phyloP scores from a whole-genome alignment of 2,113 vertebrate genomes.

The Laterallus jamaicensis region DNA sequence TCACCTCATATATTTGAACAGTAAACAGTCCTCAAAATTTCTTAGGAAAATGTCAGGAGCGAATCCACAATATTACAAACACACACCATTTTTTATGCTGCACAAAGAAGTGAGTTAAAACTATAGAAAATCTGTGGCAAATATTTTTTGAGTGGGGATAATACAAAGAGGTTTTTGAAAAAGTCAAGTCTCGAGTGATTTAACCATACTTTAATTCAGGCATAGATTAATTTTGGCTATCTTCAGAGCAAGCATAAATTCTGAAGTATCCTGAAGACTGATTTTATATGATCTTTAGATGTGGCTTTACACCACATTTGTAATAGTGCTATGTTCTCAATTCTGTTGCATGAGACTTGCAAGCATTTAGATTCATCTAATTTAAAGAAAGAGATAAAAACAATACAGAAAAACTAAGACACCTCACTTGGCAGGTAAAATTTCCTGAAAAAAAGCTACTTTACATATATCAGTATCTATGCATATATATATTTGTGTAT shows the following conservation, averaged over 20 bases:
- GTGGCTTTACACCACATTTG: background rate
- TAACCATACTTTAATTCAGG: background rate
- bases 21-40: background rate
- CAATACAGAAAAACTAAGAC: background rate
- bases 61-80: background rate
- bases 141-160: background rate
- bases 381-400: background rate
- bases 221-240: background rate
- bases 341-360: background rate
- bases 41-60: background rate
- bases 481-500: background rate
- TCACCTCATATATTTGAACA: rapidly evolving
- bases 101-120: background rate
- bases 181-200: background rate
- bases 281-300: background rate
- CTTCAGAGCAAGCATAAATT: background rate
- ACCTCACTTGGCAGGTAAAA: background rate
- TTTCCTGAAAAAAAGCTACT: background rate
- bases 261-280: background rate
- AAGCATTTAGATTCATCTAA: background rate
- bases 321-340: background rate
- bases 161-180: background rate
- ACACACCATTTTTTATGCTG: background rate
- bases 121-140: background rate
- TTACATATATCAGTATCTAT: too few species aligned